Evolutionary conservation across 2,113 vertebrate genomes (phyloP), one percentile per base, ranked within the genome.

Genomic region (Periophthalmus modestus): DNA sequence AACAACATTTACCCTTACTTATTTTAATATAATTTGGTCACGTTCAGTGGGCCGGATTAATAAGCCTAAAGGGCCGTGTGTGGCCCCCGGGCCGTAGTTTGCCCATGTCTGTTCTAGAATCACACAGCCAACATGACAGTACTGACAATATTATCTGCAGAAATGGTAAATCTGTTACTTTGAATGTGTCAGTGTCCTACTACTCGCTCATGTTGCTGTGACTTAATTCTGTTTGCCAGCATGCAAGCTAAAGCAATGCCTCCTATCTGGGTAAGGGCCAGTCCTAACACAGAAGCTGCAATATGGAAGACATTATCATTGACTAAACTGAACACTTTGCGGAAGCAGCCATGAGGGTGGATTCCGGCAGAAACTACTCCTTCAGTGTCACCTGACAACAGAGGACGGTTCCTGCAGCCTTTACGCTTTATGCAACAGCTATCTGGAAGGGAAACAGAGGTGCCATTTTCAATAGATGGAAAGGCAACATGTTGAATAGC

Each of bases 291-390:
- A 1, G 94, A 90, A 4, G 94, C 92, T 12, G 94, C 95, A 1
- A 97, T 91, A 16, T 91, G 93, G 28, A 92, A 92, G 87, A 97
- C 91, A 57, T 96, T 97, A 91, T 92, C 92, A 61, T 93, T 95
- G 83, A 97, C 88, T 48, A 96, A 92, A 80, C 92, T 93, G 62
- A 92, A 92, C 69, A 95, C 94, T 73, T 93, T 95, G 72, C 85
- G 79, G 80, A 96, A 96, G 89, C 96, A 97, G 9, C 96, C 96
- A 0, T 93, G 90, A 0, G 47, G 83, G 71, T 94, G 93, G 80
- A 96, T 93, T 7, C 93, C 83, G 0, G 28, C 83, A 0, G 71
- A 34, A 1, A n/a, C 74, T 0, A 82, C 85, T 39, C 77, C 77
- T 4, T 85, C 90, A 0, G 3, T 34, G 21, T 87, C 88, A 18